phyloP scores from a whole-genome alignment of 2,113 vertebrate genomes.

The Upupa epops region DNA sequence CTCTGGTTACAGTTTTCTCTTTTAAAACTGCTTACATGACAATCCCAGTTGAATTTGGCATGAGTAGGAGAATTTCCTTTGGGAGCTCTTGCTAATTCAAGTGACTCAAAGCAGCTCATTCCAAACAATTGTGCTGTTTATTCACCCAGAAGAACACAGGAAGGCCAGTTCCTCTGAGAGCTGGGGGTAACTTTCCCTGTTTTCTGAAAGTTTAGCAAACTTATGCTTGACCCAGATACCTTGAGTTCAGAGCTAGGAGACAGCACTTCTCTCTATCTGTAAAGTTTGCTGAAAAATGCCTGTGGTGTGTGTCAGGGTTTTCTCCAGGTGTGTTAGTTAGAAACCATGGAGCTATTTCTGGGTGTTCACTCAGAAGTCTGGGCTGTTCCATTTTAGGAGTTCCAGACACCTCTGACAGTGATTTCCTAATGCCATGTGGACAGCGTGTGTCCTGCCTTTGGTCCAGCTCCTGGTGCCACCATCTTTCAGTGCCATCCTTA shows the following conservation, averaged over 20 bases:
- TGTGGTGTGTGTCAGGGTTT: background rate
- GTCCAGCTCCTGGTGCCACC: rapidly evolving
- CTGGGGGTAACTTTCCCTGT: background rate
- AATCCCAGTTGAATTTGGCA: background rate
- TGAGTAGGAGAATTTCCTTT: background rate
- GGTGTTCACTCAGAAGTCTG: background rate
- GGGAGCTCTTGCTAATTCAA: constrained; percentile 50
- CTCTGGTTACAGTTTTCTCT: background rate
- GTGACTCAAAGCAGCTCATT: constrained; percentile 8
- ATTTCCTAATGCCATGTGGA: background rate
- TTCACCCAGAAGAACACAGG: constrained; percentile 21
- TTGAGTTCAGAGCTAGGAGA: background rate
- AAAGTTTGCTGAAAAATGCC: background rate
- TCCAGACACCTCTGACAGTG: background rate
- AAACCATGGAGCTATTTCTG: background rate
- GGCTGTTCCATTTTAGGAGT: background rate
- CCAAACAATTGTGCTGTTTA: constrained; percentile 45
- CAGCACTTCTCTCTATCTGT: background rate
- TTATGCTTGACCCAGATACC: constrained; percentile 28
- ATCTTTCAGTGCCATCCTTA: background rate
- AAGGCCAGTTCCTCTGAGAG: constrained; percentile 2
- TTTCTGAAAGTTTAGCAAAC: constrained; percentile 30
- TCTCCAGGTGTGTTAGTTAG: background rate
- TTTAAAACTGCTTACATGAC: background rate
- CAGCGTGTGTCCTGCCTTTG: background rate